Conservation (phyloP, 2,797 vertebrate genomes). For the Danio kyathit region DNA sequence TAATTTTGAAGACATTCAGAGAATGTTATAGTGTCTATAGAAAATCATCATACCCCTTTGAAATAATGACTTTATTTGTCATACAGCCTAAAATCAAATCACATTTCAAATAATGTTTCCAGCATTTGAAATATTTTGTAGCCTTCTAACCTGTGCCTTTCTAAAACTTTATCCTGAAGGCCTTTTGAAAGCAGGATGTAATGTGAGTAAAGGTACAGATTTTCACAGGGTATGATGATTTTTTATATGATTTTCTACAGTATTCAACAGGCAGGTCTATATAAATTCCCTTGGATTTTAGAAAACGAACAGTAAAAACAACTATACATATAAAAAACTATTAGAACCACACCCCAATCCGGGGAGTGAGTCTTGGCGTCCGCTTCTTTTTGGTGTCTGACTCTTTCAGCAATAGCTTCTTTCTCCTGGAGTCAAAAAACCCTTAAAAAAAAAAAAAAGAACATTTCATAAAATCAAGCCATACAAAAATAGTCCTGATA, state of each 20-base stretch:
- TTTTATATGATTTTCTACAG: background rate
- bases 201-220: no score
- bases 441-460: constrained; percentile 82
- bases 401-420: constrained; percentile 91
- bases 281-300: background rate
- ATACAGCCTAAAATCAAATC: no score
- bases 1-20: background rate
- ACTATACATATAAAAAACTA: background rate
- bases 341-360: constrained; percentile 80
- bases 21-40: background rate
- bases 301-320: background rate
- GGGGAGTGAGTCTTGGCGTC: constrained; percentile 82
- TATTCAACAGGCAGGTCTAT: background rate
- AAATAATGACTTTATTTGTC: background rate
- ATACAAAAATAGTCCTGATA: background rate
- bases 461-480: background rate
- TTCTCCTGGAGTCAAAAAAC: constrained; percentile 90
- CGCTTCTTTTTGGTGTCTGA: constrained; percentile 92
- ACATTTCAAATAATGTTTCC: no score
- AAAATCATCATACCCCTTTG: no score
- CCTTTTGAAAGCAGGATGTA: no score
- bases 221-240: no score
- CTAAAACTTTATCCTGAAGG: no score
- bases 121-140: no score
- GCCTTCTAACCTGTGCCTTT: no score